Base-by-base conservation (phyloP, 2,888 invertebrate genomes). In the Apodemia zela region DNA sequence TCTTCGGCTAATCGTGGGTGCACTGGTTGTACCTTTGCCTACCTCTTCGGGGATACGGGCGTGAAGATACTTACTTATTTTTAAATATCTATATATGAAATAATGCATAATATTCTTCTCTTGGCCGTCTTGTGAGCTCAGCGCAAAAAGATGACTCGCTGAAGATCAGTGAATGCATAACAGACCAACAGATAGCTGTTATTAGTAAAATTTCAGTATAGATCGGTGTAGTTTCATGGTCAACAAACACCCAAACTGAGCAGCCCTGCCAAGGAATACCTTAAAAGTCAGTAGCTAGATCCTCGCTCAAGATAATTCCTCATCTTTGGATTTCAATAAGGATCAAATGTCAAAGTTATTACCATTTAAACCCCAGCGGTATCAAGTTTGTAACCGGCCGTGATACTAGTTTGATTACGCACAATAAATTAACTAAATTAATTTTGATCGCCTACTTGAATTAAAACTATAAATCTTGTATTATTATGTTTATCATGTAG, bases 271-370 rank as follows among this genome's bases (percentile, higher is more conserved):
- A 68, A 64, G 65, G 65, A 68, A 69, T 67, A 67, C 58, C 61
- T 63, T 66, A 67, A 64, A 61, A 66, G 68, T 65, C 63, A 69
- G 68, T 67, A 69, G 66, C 63, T 49, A 67, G 66, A 71, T 68
- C 59, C 60, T 60, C 45, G 65, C 54, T 61, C 58, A 57, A 59
- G 69, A 69, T 71, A 67, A 71, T 54, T 54, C 54, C 15, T 54
- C 54, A 54, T 54, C 54, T 54, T 29, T 25, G 54, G 60, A 65
- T 54, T 54, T 54, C 25, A 54, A 54, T 54, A 54, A 54, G 25
- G 54, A 25, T 54, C 54, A 54, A 54, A 54, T 54, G 54, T 54
- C 54, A 54, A 25, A 13, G 25, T 54, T 54, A 54, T 54, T 54
- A 54, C 54, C 54, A 54, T 54, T 54, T 54, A 54, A 54, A 54